Base-by-base conservation (phyloP, 92 coral and sea anemone genomes). In the Phenganax marumi region DNA sequence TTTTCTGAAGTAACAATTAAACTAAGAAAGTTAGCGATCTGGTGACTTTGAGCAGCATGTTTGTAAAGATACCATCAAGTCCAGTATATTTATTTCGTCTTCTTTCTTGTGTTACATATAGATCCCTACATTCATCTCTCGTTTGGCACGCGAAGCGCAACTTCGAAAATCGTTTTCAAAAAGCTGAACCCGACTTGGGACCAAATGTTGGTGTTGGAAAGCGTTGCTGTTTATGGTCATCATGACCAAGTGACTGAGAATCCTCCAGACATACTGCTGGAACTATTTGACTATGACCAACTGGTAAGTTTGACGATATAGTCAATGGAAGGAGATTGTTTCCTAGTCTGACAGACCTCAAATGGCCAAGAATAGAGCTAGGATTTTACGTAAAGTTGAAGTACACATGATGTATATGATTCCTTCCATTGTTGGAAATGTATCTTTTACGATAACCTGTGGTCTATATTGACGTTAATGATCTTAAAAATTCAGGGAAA, bases 141-240 rank as follows among this genome's bases (percentile, higher is more conserved):
- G 10, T 92, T 95, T 53, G 86, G 77, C 8, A 92, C 89, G 73
- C 90, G 91, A 68, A 95, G 98, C 19, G 95, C 93, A 79, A 91
- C 91, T 17, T 90, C 98, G 1, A 85, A 86, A 61, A 85, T 84
- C 48, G 66, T 86, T 16, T 87, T 87, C 86, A 86, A 90, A 39
- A 95, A 97, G 0, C 86, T 95, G 52, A 90, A 97, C 74, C 98
- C 98, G 33, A 89, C 95, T 58, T 95, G 98, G 98, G 97, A 95
- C 88, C 98, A 95, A 85, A 95, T 93, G 22, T 82, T 95, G 56
- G 89, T 95, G 23, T 87, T 95, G 57, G 93, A 92, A 52, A 79
- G 89, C 55, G 91, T 95, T 7, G 47, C 65, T 77, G 89, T 95
- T 18, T 95, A 90, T 68, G 94, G 98, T n/a, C 90, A 91, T 53